Percentiles rank a stretch among this genome's conserved stretches.
phyloP scores from a whole-genome alignment of 2,797 vertebrate genomes.

The Mallotus villosus region DNA sequence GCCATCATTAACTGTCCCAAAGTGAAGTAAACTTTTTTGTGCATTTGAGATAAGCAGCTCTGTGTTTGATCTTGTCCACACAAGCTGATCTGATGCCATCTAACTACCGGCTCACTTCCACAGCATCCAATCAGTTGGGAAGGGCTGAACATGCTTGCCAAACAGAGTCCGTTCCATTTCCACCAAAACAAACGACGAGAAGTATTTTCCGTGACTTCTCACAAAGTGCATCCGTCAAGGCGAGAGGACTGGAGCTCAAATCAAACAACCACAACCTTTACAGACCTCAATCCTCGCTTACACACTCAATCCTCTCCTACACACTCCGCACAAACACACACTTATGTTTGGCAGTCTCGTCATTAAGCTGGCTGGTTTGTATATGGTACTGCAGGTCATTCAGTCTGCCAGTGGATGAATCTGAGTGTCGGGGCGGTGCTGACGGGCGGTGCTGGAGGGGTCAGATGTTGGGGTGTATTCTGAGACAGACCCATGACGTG shows the following conservation, averaged over 20 bases:
- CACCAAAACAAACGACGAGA: slow-evolving; percentile 26
- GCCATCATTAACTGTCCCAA: not conserved
- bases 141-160: slow-evolving; percentile 29
- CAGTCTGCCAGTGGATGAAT: no score
- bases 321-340: no score
- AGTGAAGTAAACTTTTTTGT: slow-evolving; percentile 1
- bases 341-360: no score
- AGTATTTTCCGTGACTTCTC: slow-evolving; percentile 30
- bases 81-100: not conserved
- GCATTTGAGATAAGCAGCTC: slow-evolving; percentile 1
- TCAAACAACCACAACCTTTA: not conserved
- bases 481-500: slow-evolving; percentile 2
- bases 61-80: not conserved
- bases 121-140: slow-evolving; percentile 5
- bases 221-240: not conserved
- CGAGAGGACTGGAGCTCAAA: not conserved
- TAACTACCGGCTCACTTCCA: slow-evolving; percentile 4
- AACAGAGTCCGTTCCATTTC: slow-evolving; percentile 29
- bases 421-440: no score
- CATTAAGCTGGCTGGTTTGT: not conserved
- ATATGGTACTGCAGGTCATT: no score
- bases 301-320: no score
- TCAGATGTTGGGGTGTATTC: not conserved
- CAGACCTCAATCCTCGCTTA: not conserved
- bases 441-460: not conserved